Conservation (phyloP, 2,113 vertebrate species). For the Gadus chalcogrammus region DNA sequence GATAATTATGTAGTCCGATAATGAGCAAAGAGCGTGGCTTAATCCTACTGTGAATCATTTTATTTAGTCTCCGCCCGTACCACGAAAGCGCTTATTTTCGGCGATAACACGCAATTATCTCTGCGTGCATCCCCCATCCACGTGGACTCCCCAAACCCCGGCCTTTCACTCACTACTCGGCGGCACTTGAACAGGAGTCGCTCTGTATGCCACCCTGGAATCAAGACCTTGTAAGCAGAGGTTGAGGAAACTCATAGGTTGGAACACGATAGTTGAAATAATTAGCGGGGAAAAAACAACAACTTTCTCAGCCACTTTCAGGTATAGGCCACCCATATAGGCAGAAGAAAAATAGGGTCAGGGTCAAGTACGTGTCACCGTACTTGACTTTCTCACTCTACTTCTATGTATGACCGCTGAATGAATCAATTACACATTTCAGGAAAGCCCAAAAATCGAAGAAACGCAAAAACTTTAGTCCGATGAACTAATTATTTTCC, state of each 20-base stretch:
- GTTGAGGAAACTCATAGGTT: neutral
- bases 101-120: conserved; percentile 50
- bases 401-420: too few relatives aligned
- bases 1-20: conserved; percentile 67
- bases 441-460: too few relatives aligned
- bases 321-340: too few relatives aligned
- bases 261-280: neutral
- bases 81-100: conserved; percentile 56
- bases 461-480: too few relatives aligned
- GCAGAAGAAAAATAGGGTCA: too few relatives aligned
- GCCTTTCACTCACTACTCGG: conserved; percentile 55
- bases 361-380: too few relatives aligned
- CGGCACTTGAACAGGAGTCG: conserved; percentile 41
- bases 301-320: too few relatives aligned
- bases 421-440: too few relatives aligned
- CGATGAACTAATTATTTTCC: too few relatives aligned
- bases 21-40: conserved; percentile 57
- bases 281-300: too few relatives aligned
- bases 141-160: conserved; percentile 28
- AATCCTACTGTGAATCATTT: conserved; percentile 37
- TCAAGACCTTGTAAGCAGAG: neutral
- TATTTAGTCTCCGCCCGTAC: conserved; percentile 15
- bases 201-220: conserved; percentile 32
- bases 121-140: conserved; percentile 29
- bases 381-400: too few relatives aligned